Evolutionary conservation across 2,888 invertebrate species (phyloP), one percentile per base, ranked within the genome.

Genomic region (Cantharis nigra): DNA sequence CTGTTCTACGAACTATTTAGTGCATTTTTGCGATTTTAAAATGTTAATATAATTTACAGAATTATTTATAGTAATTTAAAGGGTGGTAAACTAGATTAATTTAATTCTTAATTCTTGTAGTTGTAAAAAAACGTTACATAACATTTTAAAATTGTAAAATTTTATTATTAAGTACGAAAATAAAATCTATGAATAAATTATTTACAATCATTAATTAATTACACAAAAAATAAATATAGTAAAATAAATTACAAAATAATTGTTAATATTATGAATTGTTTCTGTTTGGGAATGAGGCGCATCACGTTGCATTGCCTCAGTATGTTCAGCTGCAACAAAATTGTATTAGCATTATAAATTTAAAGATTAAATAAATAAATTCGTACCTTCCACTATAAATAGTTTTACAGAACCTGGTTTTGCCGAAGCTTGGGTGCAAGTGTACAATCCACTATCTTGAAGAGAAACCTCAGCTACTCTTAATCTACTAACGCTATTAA

Each of bases 241-340:
- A 26, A 67, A 67, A 23, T 67, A 67, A 67, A 67, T 67, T 67
- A 67, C 23, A 67, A 28, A 28, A 28, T 71, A 64, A 63, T 26
- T 16, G 9, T 69, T n/a, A 14, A 62, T 14, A 10, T 30, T 30
- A 14, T 49, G 11, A n/a, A 10, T 9, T 16, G 69, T 11, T 73
- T 62, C 14, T n/a, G 71, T 71, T 10, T 71, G 69, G 14, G 80
- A 75, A 69, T 80, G 67, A 28, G 87, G 86, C 73, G 79, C 86
- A 87, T 93, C 93, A 80, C 92, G 90, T 87, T 93, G 93, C 93
- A 93, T 93, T 77, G 92, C 91, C 85, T 93, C 93, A 83, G 90
- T 89, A 78, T 89, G 90, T 84, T 91, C 91, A 72, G 88, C 91
- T 91, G 87, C 49, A 89, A 89, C 81, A 83, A 84, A 79, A 85